Evolutionary conservation across 2,888 invertebrate species (phyloP), one percentile per base, ranked within the genome.

Genomic region (Cataglyphis rosenhaueri): DNA sequence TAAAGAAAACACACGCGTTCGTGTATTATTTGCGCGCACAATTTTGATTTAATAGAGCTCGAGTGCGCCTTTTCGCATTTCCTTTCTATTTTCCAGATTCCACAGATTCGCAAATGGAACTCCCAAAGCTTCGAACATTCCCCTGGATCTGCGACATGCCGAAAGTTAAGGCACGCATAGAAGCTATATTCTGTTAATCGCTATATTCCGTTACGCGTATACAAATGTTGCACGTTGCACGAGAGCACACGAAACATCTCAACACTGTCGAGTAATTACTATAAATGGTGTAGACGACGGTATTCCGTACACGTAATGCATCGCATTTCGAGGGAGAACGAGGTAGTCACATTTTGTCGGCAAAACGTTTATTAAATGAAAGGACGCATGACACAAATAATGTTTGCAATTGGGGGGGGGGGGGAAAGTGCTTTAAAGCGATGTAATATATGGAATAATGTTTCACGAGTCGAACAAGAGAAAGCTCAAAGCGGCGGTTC

Each of bases 231-330:
- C 65, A 64, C 57, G 71, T 38, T 71, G n/a, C 64, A 35, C 35
- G 64, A 71, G 79, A 71, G 48, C 35, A 61, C 65, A 65, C 48
- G 82, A 78, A 75, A 82, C 82, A 68, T 66, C 78, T 65, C 82
- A 52, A 68, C 78, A 66, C 68, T 68, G 82, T 29, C 59, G 82
- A 76, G 78, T 82, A 82, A 82, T 82, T 82, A 82, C 52, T 82
- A 78, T 61, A 82, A 82, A 82, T 79, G 78, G 82, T 68, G 48
- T 61, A 66, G 82, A 62, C 79, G 78, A 44, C 59, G 64, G 57
- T 75, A 81, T 64, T 75, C 78, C 65, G 57, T 57, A 81, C 64
- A 81, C 81, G 65, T 82, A 78, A 82, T 79, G 62, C 82, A 68
- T 78, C 66, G 55, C 82, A 52, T 78, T 66, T 76, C 78, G 79